Percentiles rank a stretch among this genome's conserved stretches.
phyloP scores from a whole-genome alignment of 64 coral and sea anemone species.

The Montipora sp. region DNA sequence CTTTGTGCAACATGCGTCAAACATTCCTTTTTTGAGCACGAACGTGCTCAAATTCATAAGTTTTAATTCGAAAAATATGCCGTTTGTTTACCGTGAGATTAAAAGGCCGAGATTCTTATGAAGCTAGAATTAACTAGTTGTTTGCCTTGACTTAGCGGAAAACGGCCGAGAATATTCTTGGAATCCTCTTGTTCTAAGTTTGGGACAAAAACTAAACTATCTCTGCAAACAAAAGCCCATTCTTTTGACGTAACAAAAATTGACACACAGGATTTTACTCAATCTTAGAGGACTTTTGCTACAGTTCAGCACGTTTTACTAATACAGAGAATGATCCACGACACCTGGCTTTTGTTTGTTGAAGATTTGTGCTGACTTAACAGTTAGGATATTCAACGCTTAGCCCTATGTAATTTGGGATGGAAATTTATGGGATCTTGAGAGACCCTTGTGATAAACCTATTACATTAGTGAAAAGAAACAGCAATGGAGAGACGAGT shows the following conservation, averaged over 20 bases:
- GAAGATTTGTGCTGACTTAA: neutral
- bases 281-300: neutral
- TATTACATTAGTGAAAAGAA: no score
- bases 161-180: conserved; percentile 1
- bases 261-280: neutral
- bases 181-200: conserved; percentile 9
- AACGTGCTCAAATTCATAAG: neutral
- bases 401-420: no score
- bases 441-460: no score
- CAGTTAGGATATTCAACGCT: neutral
- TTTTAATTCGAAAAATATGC: conserved; percentile 40
- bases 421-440: no score
- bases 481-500: no score
- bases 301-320: neutral
- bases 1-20: neutral
- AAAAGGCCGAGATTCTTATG: neutral
- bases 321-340: neutral
- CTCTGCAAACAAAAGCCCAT: conserved; percentile 15
- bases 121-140: neutral
- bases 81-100: conserved; percentile 22
- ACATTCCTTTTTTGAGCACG: neutral
- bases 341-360: neutral
- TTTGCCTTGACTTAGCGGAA: conserved; percentile 2
- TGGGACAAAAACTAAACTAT: neutral
- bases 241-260: neutral